Evolutionary conservation across 1,140 invertebrate species (phyloP), one percentile per base, ranked within the genome.

Genomic region (Hyphantria cunea): DNA sequence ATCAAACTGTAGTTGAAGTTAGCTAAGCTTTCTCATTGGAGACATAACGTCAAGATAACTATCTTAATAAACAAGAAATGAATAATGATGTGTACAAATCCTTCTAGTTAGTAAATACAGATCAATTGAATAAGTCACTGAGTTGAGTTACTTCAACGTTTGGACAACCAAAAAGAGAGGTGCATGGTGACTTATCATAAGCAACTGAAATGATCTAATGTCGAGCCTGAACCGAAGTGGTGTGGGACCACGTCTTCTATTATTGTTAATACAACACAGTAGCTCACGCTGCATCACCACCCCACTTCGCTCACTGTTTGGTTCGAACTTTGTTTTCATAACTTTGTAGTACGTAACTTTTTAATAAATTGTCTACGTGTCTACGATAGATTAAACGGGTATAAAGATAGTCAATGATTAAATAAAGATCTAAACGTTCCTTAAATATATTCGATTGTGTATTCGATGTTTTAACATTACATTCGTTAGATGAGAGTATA

Each of bases 391-490:
- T 17, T 60, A 60, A 51, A 60, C 39, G 39, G 37, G 56, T 60
- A 51, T 60, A 4, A 49, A 59, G 12, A 50, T 60, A 50, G 48
- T 60, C 37, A 17, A 60, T 51, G 39, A 17, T 42, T 60, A 41
- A 62, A 66, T 67, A 71, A 72, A 74, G 66, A 71, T 69, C 66
- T 74, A 66, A 50, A 72, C 66, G 72, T 74, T 74, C 66, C 69
- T 74, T 63, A 66, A 67, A 11, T 60, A 49, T 62, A 62, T 63
- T 72, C 53, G 52, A 66, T 65, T 66, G 63, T 68, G 69, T 74
- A 70, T 50, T 74, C 65, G 68, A 66, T 74, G 66, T 73, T 68
- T 55, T 67, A 66, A 58, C 56, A 67, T 49, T 58, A 64, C 65
- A 73, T 71, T 60, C 44, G 65, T 66, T 74, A 71, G 69, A 55